These are phyloP conservation scores for Epirrhoe tristata DNA, from an alignment of 2,888 invertebrate species.

Conservation along the genomic window DNA sequence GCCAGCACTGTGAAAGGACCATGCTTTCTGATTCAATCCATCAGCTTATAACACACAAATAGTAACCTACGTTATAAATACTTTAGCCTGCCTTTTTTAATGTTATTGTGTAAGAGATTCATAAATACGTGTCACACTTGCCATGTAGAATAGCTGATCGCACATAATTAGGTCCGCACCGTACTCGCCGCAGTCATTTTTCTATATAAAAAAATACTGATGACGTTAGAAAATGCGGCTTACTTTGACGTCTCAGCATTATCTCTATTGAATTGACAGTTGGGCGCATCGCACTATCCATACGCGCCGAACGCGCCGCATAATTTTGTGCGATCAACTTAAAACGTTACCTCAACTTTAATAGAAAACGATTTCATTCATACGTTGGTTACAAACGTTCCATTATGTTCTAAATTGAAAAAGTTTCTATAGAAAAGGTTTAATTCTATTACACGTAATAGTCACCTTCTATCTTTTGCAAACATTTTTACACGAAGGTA, in stretches of 20 bases:
- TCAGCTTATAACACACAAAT: neutral
- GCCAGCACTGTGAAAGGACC: conserved; percentile 2
- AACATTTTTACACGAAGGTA: conserved; percentile 1
- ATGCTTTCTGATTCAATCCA: conserved; percentile 4
- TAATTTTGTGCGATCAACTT: too few relatives aligned
- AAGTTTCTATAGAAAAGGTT: neutral
- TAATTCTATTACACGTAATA: neutral
- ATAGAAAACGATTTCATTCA: neutral
- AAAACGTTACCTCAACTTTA: neutral
- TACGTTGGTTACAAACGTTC: neutral
- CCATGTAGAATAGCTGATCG: too few relatives aligned
- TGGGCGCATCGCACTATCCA: too few relatives aligned
- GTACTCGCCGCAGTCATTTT: too few relatives aligned
- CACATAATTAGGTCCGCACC: too few relatives aligned
- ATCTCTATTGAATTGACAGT: too few relatives aligned
- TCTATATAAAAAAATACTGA: too few relatives aligned
- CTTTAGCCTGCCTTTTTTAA: neutral
- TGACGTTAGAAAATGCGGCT: too few relatives aligned
- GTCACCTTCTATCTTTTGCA: neutral
- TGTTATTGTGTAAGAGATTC: neutral
- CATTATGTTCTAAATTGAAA: neutral
- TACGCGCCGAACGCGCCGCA: too few relatives aligned
- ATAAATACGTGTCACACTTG: too few relatives aligned
- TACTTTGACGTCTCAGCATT: too few relatives aligned
- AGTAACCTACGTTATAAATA: neutral